phyloP scores from a whole-genome alignment of 2,888 invertebrate species.

The Apodemia hepburni region DNA sequence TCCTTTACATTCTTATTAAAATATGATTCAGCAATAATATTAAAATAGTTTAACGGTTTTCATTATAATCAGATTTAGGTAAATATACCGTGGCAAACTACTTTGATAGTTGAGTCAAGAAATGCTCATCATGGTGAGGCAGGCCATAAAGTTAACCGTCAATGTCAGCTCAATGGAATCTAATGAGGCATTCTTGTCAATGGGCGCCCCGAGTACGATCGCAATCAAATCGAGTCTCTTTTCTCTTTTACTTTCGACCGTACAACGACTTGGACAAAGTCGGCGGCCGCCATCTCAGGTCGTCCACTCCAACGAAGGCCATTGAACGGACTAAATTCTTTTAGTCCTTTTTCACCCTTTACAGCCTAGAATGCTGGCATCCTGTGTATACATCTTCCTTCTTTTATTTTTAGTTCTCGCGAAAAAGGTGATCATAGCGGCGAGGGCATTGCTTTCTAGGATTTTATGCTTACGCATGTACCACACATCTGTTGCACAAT shows the following conservation, averaged over 20 bases:
- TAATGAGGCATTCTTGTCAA: conserved; percentile 57
- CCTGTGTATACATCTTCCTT: conserved; percentile 58
- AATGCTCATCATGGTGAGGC: background rate
- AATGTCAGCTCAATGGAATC: conserved; percentile 38
- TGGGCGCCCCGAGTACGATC: conserved; percentile 43
- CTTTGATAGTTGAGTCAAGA: background rate
- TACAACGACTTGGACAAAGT: conserved; percentile 40
- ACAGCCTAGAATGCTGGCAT: conserved; percentile 61
- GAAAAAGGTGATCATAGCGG: conserved; percentile 62
- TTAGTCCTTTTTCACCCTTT: conserved; percentile 56
- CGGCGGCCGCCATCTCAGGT: conserved; percentile 39
- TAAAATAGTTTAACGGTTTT: background rate
- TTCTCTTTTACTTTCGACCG: conserved; percentile 52
- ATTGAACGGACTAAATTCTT: conserved; percentile 61
- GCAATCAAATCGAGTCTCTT: conserved; percentile 43
- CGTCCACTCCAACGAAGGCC: conserved; percentile 45
- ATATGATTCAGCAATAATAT: background rate
- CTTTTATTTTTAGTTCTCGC: conserved; percentile 70
- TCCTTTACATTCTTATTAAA: too few relatives aligned
- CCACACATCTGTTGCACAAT: conserved; percentile 73
- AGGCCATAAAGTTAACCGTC: conserved; percentile 8
- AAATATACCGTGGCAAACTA: background rate
- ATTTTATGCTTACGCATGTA: conserved; percentile 52
- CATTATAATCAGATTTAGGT: background rate
- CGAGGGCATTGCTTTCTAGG: conserved; percentile 68